Base-by-base conservation (phyloP, 2,888 invertebrate genomes). In the Drosophila austrosaltans region DNA sequence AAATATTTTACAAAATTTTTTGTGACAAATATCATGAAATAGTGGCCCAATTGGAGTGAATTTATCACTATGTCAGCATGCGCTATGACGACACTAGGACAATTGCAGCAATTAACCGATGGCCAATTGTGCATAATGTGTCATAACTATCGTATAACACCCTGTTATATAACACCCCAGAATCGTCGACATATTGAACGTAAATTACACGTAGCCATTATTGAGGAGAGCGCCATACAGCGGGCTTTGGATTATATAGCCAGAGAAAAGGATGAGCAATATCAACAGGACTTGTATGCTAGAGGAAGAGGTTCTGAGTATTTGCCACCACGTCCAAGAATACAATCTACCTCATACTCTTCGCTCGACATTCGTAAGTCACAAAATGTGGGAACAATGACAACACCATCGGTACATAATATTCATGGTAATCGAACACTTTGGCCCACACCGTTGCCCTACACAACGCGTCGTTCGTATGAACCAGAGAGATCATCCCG, bases 141-240 rank as follows among this genome's bases (percentile, higher is more conserved):
- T 53, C 44, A 66, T n/a, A 61, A 44, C 1, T 69, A 73, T 22
- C 12, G 53, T 6, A 42, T 83, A 32, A 22, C 66, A 3, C 44
- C 67, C 6, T 40, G 30, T 1, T 42, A 48, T 0, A 36, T 68
- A 3, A 59, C 48, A 2, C 25, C 36, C 1, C 44, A 22, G 0
- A 69, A 54, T 10, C 75, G 83, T 0, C 66, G 73, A 0, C 36
- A 66, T 1, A 16, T 78, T 53, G 87, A 84, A 53, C 69, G 72
- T 0, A 57, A 63, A 6, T 44, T 83, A 16, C 79, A 77, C 6
- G 63, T 87, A 39, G 89, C 78, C 3, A 69, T 83, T 1, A 64
- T 83, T 53, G 54, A 32, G 3, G 84, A 83, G 12, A 63, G 77
- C 0, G 83, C 89, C 53, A 63, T 42, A 6, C 3, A 56, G 16